These are phyloP conservation scores for Opisthocomus hoazin DNA, from an alignment of 2,113 vertebrate species.

Conservation along the genomic window DNA sequence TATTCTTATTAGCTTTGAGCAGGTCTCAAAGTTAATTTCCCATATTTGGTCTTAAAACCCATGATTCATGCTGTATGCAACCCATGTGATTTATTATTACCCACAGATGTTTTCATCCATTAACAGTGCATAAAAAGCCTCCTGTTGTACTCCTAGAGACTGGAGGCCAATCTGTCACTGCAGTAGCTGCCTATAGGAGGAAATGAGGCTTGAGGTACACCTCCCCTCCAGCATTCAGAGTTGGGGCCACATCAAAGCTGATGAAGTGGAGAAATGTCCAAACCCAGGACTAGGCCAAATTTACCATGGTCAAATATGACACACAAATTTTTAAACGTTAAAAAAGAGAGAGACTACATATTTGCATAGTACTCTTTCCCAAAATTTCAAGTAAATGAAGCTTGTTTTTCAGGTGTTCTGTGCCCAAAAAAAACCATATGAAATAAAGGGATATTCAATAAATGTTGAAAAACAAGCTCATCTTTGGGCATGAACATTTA, in stretches of 20 bases:
- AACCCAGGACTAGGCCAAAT: not conserved
- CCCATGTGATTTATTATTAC: not conserved
- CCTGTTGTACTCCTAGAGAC: not conserved
- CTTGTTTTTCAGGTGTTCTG: not conserved
- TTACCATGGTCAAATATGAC: not conserved
- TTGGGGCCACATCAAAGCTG: not conserved
- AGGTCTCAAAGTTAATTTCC: not conserved
- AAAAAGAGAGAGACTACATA: not conserved
- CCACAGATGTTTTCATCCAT: not conserved
- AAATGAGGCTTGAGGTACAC: not conserved
- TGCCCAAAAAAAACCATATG: not conserved
- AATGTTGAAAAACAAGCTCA: not conserved
- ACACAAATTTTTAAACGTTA: not conserved
- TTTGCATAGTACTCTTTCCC: not conserved
- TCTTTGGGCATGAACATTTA: not conserved
- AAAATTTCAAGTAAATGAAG: not conserved
- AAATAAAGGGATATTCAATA: not conserved
- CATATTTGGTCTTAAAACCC: not conserved
- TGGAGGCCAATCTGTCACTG: not conserved
- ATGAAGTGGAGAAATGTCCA: not conserved
- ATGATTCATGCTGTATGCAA: not conserved
- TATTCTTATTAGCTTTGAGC: not conserved
- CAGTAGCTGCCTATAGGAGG: not conserved
- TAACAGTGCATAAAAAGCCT: not conserved
- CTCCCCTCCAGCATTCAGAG: not conserved